Conservation (phyloP, 1,140 invertebrate species). For the Achatina immaculata region DNA sequence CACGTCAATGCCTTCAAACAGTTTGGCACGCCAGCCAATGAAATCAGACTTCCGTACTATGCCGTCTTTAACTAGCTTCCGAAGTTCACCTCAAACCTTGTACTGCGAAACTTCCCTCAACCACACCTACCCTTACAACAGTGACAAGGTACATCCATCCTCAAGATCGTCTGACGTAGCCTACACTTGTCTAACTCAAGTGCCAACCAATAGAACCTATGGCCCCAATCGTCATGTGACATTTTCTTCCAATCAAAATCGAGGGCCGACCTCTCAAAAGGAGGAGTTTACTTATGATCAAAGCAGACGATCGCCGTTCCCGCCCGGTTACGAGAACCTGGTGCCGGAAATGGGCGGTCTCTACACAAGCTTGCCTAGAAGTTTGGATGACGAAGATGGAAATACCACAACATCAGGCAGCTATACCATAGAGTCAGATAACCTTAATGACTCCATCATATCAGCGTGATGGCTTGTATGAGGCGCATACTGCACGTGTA, state of each 20-base stretch:
- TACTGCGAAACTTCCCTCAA: conserved; percentile 12
- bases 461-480: too few relatives aligned
- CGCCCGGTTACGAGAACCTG: conserved; percentile 39
- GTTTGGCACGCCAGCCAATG: conserved; percentile 18
- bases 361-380: conserved; percentile 35
- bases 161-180: neutral
- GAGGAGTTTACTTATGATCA: neutral
- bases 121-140: conserved; percentile 24
- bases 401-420: conserved; percentile 46
- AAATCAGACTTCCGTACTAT: conserved; percentile 34
- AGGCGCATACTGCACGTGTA: too few relatives aligned
- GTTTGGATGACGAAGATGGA: conserved; percentile 41
- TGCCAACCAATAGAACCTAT: conserved; percentile 3
- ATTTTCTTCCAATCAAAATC: conserved; percentile 14
- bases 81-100: neutral
- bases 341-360: conserved; percentile 28
- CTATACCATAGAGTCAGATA: conserved; percentile 43
- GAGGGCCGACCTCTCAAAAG: neutral
- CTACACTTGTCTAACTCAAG: conserved; percentile 29
- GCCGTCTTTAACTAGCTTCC: conserved; percentile 35
- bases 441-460: conserved; percentile 41
- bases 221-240: conserved; percentile 34
- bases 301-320: conserved; percentile 14
- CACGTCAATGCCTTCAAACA: conserved; percentile 21
- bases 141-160: conserved; percentile 23